A percentile compares a stretch with the other conserved stretches of the same genome.
Evolutionary conservation across 2,888 invertebrate species (phyloP).

Genomic region (Thymelicus acteon): DNA sequence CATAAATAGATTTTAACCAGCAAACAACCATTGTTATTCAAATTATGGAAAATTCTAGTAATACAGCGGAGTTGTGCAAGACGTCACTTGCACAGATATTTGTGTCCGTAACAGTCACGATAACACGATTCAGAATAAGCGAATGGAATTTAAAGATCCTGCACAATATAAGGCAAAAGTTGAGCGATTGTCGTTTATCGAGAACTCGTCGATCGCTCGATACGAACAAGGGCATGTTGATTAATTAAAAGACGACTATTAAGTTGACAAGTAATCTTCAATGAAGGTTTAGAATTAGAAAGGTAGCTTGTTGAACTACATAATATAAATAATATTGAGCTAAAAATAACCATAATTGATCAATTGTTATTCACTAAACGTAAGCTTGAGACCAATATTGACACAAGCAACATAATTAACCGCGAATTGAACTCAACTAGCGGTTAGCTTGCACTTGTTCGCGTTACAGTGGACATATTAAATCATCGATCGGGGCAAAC

Average conservation of each 20-base stretch:
- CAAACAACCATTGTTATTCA: conserved; percentile 34
- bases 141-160: conserved; percentile 42
- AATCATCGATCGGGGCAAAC: conserved; percentile 21
- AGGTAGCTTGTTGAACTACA: not conserved
- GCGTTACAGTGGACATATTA: conserved; percentile 16
- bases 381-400: not conserved
- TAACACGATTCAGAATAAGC: conserved; percentile 46
- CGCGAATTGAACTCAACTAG: conserved; percentile 28
- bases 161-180: conserved; percentile 38
- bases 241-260: conserved; percentile 37
- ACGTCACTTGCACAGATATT: conserved; percentile 35
- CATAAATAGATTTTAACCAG: conserved; percentile 3
- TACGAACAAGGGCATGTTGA: conserved; percentile 31
- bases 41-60: conserved; percentile 36
- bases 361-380: conserved; percentile 14
- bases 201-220: conserved; percentile 26
- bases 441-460: conserved; percentile 23
- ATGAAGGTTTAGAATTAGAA: conserved; percentile 27
- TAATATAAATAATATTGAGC: not conserved
- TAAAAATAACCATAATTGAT: conserved; percentile 19
- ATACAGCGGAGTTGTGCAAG: conserved; percentile 24
- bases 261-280: conserved; percentile 28
- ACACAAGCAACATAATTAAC: conserved; percentile 8
- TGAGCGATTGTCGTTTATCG: conserved; percentile 35
- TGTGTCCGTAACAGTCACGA: conserved; percentile 44